Evolutionary conservation across 2,113 vertebrate genomes (phyloP).

Genomic region (Neogale vison): DNA sequence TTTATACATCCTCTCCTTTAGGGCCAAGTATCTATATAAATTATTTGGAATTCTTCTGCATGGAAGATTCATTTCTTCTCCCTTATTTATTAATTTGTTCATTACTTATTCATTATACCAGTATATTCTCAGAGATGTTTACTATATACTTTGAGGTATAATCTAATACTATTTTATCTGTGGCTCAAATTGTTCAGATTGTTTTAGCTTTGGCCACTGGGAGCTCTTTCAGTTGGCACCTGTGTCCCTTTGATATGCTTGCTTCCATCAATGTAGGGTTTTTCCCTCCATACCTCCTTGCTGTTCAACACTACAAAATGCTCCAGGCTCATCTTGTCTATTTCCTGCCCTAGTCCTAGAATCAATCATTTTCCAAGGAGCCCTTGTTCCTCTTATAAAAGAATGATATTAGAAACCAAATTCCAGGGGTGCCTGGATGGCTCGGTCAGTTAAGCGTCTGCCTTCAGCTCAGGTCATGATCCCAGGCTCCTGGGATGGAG

Average conservation of each 20-base stretch:
- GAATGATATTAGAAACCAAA: constrained; percentile 16
- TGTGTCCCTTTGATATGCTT: not conserved
- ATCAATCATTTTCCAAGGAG: not conserved
- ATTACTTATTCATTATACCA: not conserved
- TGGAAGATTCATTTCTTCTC: constrained; percentile 23
- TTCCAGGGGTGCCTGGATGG: not conserved
- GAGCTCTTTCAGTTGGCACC: not conserved
- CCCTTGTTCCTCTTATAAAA: not conserved
- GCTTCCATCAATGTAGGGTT: not conserved
- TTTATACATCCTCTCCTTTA: not conserved
- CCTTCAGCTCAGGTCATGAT: no score
- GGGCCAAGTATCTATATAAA: not conserved
- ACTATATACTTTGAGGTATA: not conserved
- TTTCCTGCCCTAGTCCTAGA: not conserved
- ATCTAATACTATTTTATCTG: not conserved
- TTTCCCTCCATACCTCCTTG: not conserved
- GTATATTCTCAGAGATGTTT: not conserved
- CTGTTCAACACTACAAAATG: not conserved
- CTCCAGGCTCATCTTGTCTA: not conserved
- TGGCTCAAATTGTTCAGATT: not conserved
- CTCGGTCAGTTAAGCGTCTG: no score
- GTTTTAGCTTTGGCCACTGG: not conserved
- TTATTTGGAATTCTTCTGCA: not conserved
- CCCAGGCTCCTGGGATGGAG: no score
- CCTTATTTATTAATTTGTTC: not conserved